A percentile compares a stretch with the other conserved stretches of the same genome.
Conservation (phyloP, 2,113 vertebrate genomes). For the Proterorhinus semilunaris region DNA sequence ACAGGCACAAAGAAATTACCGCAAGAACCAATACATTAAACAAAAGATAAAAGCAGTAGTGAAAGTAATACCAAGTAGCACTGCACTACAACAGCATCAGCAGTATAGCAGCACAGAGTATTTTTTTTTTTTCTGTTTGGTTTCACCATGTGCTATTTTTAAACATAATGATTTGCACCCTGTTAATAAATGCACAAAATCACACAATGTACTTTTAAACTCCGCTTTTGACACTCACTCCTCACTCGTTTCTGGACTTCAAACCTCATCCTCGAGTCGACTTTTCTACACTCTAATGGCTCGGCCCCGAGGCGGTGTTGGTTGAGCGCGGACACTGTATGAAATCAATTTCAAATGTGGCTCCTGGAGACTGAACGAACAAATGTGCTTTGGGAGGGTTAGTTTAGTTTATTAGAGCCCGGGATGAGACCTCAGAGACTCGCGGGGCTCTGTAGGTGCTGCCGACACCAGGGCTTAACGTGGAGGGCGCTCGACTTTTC, state of each 20-base stretch:
- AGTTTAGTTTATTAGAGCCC: slow-evolving; percentile 45
- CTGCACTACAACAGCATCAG: too few relatives aligned
- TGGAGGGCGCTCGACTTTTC: neutral
- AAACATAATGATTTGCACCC: neutral
- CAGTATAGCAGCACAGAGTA: neutral
- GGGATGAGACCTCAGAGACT: slow-evolving; percentile 41
- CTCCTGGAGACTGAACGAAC: slow-evolving; percentile 45
- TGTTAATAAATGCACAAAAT: neutral
- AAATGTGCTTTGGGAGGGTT: slow-evolving; percentile 51
- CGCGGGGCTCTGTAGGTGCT: slow-evolving; percentile 37
- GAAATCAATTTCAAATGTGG: slow-evolving; percentile 44
- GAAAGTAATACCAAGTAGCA: too few relatives aligned
- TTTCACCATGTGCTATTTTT: neutral
- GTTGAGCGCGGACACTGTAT: slow-evolving; percentile 29
- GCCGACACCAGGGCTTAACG: neutral
- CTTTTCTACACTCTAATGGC: slow-evolving; percentile 30
- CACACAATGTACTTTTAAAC: neutral
- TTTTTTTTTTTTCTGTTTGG: neutral
- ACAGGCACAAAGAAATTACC: too few relatives aligned
- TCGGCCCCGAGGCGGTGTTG: slow-evolving; percentile 23
- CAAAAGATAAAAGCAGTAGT: neutral
- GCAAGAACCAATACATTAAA: neutral
- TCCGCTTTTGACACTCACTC: slow-evolving; percentile 3
- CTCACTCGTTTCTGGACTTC: neutral
- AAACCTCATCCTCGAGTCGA: slow-evolving; percentile 18